phyloP scores from a whole-genome alignment of 2,797 vertebrate genomes.

The Myotis planiceps region DNA sequence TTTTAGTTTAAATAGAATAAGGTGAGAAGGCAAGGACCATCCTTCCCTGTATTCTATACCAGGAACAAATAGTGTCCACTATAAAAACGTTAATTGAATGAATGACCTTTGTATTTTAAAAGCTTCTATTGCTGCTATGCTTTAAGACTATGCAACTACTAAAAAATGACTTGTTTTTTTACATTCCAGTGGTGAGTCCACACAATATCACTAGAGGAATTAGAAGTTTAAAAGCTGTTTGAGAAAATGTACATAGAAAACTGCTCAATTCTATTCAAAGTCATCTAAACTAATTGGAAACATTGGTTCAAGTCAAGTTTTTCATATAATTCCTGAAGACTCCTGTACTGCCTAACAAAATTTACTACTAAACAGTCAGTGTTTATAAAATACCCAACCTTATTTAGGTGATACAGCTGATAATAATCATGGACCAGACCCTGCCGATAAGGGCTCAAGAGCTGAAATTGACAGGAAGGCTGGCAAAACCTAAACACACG shows the following conservation, averaged over 20 bases:
- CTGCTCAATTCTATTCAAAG: slow-evolving; percentile 66
- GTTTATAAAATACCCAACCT: slow-evolving; percentile 34
- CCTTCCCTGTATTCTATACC: background rate
- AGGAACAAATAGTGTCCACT: background rate
- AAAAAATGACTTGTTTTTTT: slow-evolving; percentile 72
- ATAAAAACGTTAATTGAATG: slow-evolving; percentile 53
- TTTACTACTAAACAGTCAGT: background rate
- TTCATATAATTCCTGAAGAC: slow-evolving; percentile 30
- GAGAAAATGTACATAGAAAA: slow-evolving; percentile 48
- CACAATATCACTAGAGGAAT: slow-evolving; percentile 79
- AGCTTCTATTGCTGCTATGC: slow-evolving; percentile 70
- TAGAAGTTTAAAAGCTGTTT: slow-evolving; percentile 72
- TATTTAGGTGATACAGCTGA: background rate
- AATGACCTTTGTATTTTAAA: slow-evolving; percentile 64
- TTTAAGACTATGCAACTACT: slow-evolving; percentile 73
- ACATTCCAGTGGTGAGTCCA: slow-evolving; percentile 79
- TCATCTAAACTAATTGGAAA: slow-evolving; percentile 64
- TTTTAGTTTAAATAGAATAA: background rate
- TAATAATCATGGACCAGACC: slow-evolving; percentile 46
- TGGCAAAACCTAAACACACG: slow-evolving; percentile 55
- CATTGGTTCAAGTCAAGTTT: slow-evolving; percentile 61
- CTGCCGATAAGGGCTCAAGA: background rate
- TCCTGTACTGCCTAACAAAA: background rate
- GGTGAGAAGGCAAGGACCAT: background rate
- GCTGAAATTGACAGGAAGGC: slow-evolving; percentile 49